Percentiles rank a stretch among this genome's conserved stretches.
Conservation (phyloP, 2,113 vertebrate species). For the Nothoprocta pentlandii region DNA sequence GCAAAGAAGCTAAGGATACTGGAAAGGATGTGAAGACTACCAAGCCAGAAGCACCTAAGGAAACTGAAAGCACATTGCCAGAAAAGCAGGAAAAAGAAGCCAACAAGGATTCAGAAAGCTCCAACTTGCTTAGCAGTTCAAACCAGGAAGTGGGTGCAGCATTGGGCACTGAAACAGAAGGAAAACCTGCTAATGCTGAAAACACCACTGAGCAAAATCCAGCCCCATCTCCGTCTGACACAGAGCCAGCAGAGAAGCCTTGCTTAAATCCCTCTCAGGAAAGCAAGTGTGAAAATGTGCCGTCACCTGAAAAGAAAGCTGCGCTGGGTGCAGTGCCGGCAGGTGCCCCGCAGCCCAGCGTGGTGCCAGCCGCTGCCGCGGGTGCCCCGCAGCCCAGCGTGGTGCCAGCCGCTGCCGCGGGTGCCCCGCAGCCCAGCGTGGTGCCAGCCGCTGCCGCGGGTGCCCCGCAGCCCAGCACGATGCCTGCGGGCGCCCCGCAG, state of each 20-base stretch:
- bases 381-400: not conserved
- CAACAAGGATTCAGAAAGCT: constrained; percentile 12
- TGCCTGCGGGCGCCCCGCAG: not conserved
- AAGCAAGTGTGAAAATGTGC: constrained; percentile 55
- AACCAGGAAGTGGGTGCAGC: constrained; percentile 20
- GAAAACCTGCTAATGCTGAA: constrained; percentile 66
- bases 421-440: not conserved
- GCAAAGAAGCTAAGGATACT: constrained; percentile 59
- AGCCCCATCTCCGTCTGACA: constrained; percentile 37
- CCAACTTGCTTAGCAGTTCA: not conserved
- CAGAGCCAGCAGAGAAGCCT: constrained; percentile 71
- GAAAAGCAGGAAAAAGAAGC: constrained; percentile 62
- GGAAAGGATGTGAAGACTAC: constrained; percentile 62
- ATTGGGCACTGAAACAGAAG: not conserved
- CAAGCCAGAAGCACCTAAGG: constrained; percentile 52
- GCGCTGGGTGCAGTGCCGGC: not conserved
- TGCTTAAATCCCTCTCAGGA: constrained; percentile 50
- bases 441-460: not conserved
- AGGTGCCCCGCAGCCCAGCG: accelerated
- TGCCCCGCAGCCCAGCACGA: accelerated
- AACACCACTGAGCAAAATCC: constrained; percentile 53
- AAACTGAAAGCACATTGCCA: constrained; percentile 26
- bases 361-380: not conserved
- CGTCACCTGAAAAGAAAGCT: constrained; percentile 65
- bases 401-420: not conserved